Evolutionary conservation across 2,888 invertebrate genomes (phyloP), one percentile per base, ranked within the genome.

Genomic region (Apotomis turbidana): DNA sequence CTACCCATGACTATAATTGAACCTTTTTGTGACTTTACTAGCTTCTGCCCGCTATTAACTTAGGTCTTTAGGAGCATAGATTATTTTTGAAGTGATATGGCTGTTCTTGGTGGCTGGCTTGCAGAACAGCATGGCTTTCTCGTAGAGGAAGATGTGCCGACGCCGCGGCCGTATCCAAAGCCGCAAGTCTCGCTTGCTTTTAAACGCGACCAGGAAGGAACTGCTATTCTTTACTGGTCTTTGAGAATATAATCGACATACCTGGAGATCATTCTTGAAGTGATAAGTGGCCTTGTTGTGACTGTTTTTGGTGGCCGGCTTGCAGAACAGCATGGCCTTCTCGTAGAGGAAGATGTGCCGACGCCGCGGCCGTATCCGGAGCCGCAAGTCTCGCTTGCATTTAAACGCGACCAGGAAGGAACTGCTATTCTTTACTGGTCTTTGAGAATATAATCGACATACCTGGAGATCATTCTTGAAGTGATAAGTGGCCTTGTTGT

Each of bases 261-360:
- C 97, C 95, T 97, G 97, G 69, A 98, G 93, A 86, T 97, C 97
- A 89, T 97, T 96, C 90, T 98, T 98, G 85, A 97, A 98, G 82
- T 97, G 97, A 83, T 98, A 98, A 49, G 97, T 97, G 73, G 97
- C 96, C 87, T 97, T 97, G 82, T 97, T 97, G 82, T 97, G 96
- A 71, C 95, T 95, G 78, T 95, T 94, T 86, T 96, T 96, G 60
- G 95, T 94, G 77, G 95, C 96, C 36, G 96, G 95, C 86, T 97
- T 97, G 93, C 99, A 99, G 93, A 99, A 98, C 75, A 99, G 94
- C 93, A 99, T 95, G 12, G 98, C 97, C 87, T 98, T 98, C 88
- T 99, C 98, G 87, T 99, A 99, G 54, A 99, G 95, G 93, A 99
- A 99, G 82, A 99, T 96, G 88, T 99, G 98, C 61, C 99, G 94